Conservation (phyloP, 1,140 invertebrate species). For the Eciton burchellii region DNA sequence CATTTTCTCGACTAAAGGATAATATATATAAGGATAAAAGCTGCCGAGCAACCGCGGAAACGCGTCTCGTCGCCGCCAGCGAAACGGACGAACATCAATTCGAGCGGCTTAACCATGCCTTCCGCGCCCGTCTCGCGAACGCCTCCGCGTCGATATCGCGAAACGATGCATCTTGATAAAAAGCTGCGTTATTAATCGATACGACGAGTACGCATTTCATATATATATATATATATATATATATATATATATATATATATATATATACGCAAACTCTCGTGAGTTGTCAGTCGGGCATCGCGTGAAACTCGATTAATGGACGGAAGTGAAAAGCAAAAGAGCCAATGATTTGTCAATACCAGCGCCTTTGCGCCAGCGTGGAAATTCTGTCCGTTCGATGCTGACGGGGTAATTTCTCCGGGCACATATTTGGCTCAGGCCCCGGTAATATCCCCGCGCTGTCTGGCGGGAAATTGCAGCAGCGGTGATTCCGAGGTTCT, state of each 20-base stretch:
- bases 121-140: not conserved
- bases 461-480: slow-evolving; percentile 50
- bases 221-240: no score
- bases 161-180: no score
- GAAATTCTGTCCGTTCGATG: slow-evolving; percentile 36
- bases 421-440: slow-evolving; percentile 41
- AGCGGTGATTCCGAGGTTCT: slow-evolving; percentile 42
- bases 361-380: not conserved
- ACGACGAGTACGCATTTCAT: no score
- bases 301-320: not conserved
- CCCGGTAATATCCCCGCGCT: slow-evolving; percentile 40
- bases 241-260: no score
- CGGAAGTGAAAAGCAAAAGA: not conserved
- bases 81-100: slow-evolving; percentile 17
- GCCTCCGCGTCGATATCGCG: not conserved
- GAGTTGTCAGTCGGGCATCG: no score
- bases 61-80: slow-evolving; percentile 1
- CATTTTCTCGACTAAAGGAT: slow-evolving; percentile 26
- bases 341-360: slow-evolving; percentile 32
- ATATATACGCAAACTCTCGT: no score
- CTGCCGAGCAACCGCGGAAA: slow-evolving; percentile 1
- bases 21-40: not conserved
- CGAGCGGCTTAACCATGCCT: not conserved
- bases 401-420: slow-evolving; percentile 47
- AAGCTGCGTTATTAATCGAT: no score